Evolutionary conservation across 1,140 invertebrate genomes (phyloP), one percentile per base, ranked within the genome.

Genomic region (Adoxophyes honmai): DNA sequence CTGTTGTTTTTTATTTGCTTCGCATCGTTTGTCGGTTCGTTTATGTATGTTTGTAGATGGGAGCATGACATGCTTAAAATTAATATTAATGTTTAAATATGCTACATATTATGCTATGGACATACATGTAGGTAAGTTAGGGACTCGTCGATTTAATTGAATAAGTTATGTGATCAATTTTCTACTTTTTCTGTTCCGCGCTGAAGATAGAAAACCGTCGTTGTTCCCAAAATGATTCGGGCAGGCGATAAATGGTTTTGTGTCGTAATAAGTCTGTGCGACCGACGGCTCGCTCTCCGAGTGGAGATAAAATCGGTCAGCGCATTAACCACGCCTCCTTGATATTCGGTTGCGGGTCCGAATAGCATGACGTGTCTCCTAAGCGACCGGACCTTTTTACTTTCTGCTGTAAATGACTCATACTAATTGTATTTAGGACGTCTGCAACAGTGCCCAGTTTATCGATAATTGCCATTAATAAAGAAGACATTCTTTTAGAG

Each of bases 241-340:
- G 36, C 52, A 57, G 59, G 48, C 60, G 51, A 70, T 64, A 60
- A 63, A 61, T 66, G 64, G 57, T 59, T 48, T 59, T 59, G 53
- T 66, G 59, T 57, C 61, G 57, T 59, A 63, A 63, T 59, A 52
- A 56, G 53, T 60, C 36, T 16, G 35, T 59, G 54, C 54, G 52
- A 57, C 62, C 58, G 59, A 48, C 58, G 39, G 33, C 55, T 34
- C 57, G 56, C 59, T 62, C 66, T 65, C 60, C 61, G 62, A 66
- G 60, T 60, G 36, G 42, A 70, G 65, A 73, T 73, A 71, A 73
- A 73, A 69, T 75, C 72, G 68, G 70, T 73, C 68, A 77, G 71
- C 62, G 68, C 70, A 65, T 66, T 48, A 48, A 52, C 55, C 59
- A 59, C 59, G 44, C 55, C 51, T 63, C 53, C 62, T 52, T 71